Percentiles rank a stretch among this genome's conserved stretches.
Evolutionary conservation across 2,797 vertebrate genomes (phyloP).

Genomic region (Limnodromus scolopaceus): DNA sequence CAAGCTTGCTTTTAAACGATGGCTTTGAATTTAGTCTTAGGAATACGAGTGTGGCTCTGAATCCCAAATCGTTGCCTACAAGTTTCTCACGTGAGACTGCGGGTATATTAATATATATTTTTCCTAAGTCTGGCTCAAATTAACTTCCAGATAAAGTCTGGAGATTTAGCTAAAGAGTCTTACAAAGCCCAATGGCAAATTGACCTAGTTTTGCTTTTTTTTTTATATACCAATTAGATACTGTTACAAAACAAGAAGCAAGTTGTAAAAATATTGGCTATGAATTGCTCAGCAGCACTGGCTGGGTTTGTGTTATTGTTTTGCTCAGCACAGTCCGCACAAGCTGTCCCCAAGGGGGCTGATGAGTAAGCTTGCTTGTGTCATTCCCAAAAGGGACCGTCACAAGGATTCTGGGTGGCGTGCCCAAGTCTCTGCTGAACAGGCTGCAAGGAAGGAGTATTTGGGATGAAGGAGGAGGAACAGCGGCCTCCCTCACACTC

Average conservation of each 20-base stretch:
- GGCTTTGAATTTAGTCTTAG: conserved; percentile 63
- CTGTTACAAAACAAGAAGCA: conserved; percentile 24
- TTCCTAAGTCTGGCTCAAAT: conserved; percentile 51
- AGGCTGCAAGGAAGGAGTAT: background rate
- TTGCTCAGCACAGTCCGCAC: background rate
- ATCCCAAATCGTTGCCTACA: conserved; percentile 50
- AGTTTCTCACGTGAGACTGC: conserved; percentile 48
- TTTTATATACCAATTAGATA: background rate
- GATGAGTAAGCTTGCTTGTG: background rate
- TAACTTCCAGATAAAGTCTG: conserved; percentile 58
- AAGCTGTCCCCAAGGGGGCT: background rate
- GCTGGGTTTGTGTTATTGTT: background rate
- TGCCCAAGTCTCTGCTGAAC: background rate
- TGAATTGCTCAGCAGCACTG: background rate
- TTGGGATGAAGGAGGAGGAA: background rate
- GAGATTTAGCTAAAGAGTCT: conserved; percentile 52
- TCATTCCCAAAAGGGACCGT: background rate
- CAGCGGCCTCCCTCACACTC: rapidly evolving
- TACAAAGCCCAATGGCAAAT: conserved; percentile 34
- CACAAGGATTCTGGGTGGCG: background rate
- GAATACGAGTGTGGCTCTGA: conserved; percentile 43
- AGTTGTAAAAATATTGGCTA: conserved; percentile 5
- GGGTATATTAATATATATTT: conserved; percentile 51
- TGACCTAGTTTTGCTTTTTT: conserved; percentile 55
- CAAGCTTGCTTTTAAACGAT: conserved; percentile 41